Evolutionary conservation across 2,888 invertebrate species (phyloP).

Genomic region (Antheraea yamamai): DNA sequence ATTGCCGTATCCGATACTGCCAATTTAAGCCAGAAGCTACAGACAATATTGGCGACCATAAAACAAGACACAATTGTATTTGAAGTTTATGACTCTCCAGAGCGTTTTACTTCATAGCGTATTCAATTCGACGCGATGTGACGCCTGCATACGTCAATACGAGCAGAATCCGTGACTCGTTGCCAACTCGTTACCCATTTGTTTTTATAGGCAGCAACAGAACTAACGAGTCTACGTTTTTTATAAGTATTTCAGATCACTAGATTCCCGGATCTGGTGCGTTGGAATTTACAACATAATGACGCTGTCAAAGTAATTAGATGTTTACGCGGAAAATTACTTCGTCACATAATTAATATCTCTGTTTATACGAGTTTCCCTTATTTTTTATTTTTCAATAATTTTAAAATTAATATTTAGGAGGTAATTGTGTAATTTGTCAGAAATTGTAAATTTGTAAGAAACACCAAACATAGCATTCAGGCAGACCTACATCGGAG

Average conservation of each 20-base stretch:
- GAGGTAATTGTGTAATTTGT: too few species aligned
- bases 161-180: conserved; percentile 25
- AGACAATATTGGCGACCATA: neutral
- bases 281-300: neutral
- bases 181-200: conserved; percentile 30
- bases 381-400: too few species aligned
- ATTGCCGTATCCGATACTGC: too few species aligned
- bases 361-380: too few species aligned
- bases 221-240: conserved; percentile 19
- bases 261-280: neutral
- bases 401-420: too few species aligned
- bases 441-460: too few species aligned
- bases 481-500: too few species aligned
- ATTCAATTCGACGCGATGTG: conserved; percentile 10
- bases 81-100: conserved; percentile 2
- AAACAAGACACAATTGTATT: neutral
- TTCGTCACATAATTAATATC: too few species aligned
- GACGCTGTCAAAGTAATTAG: neutral
- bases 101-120: neutral
- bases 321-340: neutral
- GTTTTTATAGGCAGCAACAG: conserved; percentile 22
- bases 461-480: too few species aligned
- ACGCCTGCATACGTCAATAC: conserved; percentile 29
- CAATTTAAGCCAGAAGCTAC: neutral
- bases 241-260: neutral